Evolutionary conservation across 1,140 invertebrate species (phyloP), one percentile per base, ranked within the genome.

Genomic region (Hycleus cichorii): DNA sequence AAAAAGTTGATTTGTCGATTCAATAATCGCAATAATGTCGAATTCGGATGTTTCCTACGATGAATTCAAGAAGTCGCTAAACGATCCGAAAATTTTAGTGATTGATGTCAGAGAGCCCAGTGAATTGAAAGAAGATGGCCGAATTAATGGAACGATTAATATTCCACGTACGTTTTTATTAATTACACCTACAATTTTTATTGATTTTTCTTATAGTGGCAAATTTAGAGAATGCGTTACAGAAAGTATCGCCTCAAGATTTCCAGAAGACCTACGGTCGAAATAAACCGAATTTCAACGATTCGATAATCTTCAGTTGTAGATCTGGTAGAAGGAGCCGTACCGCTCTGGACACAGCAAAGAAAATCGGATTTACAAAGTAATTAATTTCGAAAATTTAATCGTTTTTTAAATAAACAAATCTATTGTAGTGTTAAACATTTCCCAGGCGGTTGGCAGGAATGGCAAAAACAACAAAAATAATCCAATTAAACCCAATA

Each of bases 41-140:
- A 7, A 32, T 32, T 32, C 3, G 4, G 32, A 32, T 1, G 32
- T 32, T 4, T 32, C 32, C 4, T 32, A 5, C 4, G 32, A 4
- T 0, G 32, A 32, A 32, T 32, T 32, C 32, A 4, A 32, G 32
- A 4, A 32, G 7, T 32, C 7, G 0, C 71, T 70, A 8, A 73
- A 76, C 56, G 70, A 77, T 48, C 59, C 76, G 47, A 27, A 67
- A 4, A 26, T 71, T 57, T 60, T 77, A 6, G 78, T 87, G 5
- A 82, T 87, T 59, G 85, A 87, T 74, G 84, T 88, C 0, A 77
- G 86, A 24, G 83, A 86, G 64, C 80, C 81, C 2, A 70, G 78
- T 42, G 85, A 88, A 73, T 74, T 88, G 1, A 66, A 78, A 52
- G 77, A 81, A 62, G 85, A 81, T 48, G 85, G 85, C 3, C 76